Evolutionary conservation across 2,888 invertebrate genomes (phyloP), one percentile per base, ranked within the genome.

Genomic region (Tipula unca): DNA sequence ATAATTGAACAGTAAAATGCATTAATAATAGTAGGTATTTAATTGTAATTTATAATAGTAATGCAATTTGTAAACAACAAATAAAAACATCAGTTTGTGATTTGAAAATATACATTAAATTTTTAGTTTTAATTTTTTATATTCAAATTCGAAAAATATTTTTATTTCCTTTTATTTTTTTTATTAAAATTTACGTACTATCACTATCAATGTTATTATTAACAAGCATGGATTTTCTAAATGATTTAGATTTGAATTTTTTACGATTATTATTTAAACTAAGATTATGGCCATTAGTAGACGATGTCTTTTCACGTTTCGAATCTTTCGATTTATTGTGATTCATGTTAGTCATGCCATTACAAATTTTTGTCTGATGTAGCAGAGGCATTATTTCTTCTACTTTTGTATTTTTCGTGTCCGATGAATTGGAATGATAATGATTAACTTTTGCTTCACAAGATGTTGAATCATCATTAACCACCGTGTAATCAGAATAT

Each of bases 241-340:
- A 83, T 83, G 83, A 83, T 83, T 83, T 83, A 32, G 83, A 83
- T 83, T 83, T 83, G n/a, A 83, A 83, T 83, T 83, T 83, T 83
- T 83, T 83, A 32, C 83, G 29, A 83, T 32, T 82, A 82, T 82
- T 82, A 48, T 48, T 69, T 69, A 69, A 10, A 69, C 69, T 69
- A 25, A 69, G 69, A 69, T 25, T 69, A 69, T 69, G 69, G 69
- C 69, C 69, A 69, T 69, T 69, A 25, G 8, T 25, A 25, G 69
- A 69, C 25, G 69, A 20, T 69, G 69, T 25, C 10, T 69, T 69
- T 69, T 69, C 69, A 10, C 69, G 69, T 69, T 69, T 69, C 10
- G 69, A 69, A 10, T 25, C 25, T 25, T 69, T 69, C 13, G 25
- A 20, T 10, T 69, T 48, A 1, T 17, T 69, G 13, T 69, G 69